Conservation (phyloP, 2,113 vertebrate species). For the Lipotes vexillifer region DNA sequence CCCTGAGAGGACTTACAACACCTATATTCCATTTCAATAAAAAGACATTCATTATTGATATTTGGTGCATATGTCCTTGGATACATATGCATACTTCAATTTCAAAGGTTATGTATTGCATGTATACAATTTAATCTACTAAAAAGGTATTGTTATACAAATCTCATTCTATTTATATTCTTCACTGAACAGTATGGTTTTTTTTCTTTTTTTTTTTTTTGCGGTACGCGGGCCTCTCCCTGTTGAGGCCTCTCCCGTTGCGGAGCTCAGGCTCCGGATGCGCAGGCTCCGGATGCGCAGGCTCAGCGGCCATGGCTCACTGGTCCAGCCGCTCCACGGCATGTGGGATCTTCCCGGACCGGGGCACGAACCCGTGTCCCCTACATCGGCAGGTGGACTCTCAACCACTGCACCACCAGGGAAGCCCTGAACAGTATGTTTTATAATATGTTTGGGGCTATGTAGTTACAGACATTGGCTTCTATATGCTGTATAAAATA, state of each 20-base stretch:
- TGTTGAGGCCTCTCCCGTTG: no score
- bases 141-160: not conserved
- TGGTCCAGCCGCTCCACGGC: no score
- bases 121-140: not conserved
- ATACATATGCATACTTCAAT: not conserved
- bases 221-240: no score
- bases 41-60: not conserved
- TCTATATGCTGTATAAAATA: not conserved
- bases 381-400: no score
- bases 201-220: no score
- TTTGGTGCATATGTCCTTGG: not conserved
- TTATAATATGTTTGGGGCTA: not conserved
- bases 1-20: not conserved
- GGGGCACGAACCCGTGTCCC: no score
- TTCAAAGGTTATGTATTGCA: not conserved
- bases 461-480: not conserved
- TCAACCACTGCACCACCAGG: no score
- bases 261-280: no score
- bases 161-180: not conserved
- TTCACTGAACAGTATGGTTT: not conserved
- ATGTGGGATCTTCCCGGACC: no score
- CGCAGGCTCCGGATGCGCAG: no score
- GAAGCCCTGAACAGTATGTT: not conserved
- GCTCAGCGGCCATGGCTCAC: no score
- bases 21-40: not conserved